Base-by-base conservation (phyloP, 2,113 vertebrate species). In the Bungarus multicinctus region DNA sequence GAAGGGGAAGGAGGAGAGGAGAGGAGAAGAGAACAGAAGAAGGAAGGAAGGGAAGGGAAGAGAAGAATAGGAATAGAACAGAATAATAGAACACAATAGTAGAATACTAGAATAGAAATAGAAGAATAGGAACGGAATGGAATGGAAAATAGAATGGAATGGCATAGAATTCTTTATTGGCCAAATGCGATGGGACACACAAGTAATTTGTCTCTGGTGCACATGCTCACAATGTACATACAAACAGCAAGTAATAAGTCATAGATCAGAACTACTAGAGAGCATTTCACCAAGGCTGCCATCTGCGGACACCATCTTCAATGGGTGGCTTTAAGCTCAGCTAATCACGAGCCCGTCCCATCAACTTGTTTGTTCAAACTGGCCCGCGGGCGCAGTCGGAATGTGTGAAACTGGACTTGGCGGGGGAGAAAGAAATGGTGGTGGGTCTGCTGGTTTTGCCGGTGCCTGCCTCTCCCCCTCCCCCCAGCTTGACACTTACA, bases 401-500 rank as follows among this genome's bases (percentile, higher is more conserved):
- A 64, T n/a, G 50, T n/a, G 85, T 74, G 52, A 3, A 39, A 34
- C 3, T 23, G 14, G 11, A 43, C 3, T 1, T 18, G 16, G 34
- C 1, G 22, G 3, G 54, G 5, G 43, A 60, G 39, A 45, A 23
- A 60, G 14, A 88, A 54, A 88, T 8, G 87, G 34, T 30, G 12
- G 25, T 88, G 30, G 30, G 6, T 88, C 47, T 39, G 14, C n/a
- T 34, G 18, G 34, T 53, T 54, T 53, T 53, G 5, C 30, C 30
- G 2, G 16, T 39, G 3, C 50, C 50, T 85, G 1, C 39, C 39
- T 20, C n/a, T 0, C 5, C n/a, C 3, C 27, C 3, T n/a, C 2
- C 58, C 60, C 0, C 57, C 39, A 11, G 0, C 0, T 50, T 4
- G 9, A 64, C 85, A 98, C 98, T 98, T 97, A 98, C 98, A 93